Base-by-base conservation (phyloP, 1,140 invertebrate genomes). In the Drosophila repleta region DNA sequence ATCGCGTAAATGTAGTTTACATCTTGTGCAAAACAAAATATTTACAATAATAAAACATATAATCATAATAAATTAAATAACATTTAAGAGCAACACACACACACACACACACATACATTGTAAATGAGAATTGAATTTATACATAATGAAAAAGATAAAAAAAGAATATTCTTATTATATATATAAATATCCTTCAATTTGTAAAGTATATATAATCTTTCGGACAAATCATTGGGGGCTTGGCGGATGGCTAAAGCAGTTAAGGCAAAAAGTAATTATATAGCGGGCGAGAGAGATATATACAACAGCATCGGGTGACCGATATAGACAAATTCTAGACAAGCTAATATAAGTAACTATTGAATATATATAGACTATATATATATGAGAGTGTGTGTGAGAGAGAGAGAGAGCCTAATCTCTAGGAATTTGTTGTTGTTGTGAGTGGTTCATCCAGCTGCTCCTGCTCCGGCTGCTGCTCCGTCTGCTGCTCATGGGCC, bases 301-400 rank as follows among this genome's bases (percentile, higher is more conserved):
- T 73, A 73, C 43, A 73, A 72, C 53, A 58, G 53, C 29, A 71
- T 24, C 32, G 55, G 29, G 24, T 8, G n/a, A n/a, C n/a, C 41
- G 32, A 32, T 35, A 51, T 73, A 53, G 55, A 66, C 61, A 45
- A 55, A 24, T 37, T 35, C 57, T 68, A 53, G 63, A 66, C 68
- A 52, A 15, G 48, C 62, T 53, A 68, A 68, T 41, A 68, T 41
- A 68, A 68, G 64, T 67, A 74, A 63, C 64, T 69, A 73, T 67
- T 62, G 49, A 62, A 68, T 73, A 68, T 62, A 60, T 18, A 45
- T 49, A 49, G 56, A 56, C 5, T 49, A 41, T 70, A 56, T 45
- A 45, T 46, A 46, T 45, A 63, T 63, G 41, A 18, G 29, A 10
- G 21, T 20, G 41, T 39, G 6, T 7, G 0, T 0, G 7, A 7